These are phyloP conservation scores for Venturia canescens DNA, from an alignment of 1,140 invertebrate genomes.

Conservation along the genomic window DNA sequence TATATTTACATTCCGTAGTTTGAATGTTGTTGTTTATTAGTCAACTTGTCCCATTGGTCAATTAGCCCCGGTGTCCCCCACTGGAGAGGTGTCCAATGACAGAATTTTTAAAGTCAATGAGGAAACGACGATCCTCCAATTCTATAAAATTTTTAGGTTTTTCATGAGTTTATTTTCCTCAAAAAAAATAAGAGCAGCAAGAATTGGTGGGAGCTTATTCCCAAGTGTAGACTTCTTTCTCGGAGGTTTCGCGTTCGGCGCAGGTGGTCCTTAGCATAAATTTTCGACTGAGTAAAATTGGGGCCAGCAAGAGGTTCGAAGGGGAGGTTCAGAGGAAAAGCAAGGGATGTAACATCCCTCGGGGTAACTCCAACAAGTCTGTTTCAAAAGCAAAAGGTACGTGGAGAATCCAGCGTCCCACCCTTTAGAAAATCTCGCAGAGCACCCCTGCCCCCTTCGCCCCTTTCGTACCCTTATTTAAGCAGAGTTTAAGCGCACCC, in stretches of 20 bases:
- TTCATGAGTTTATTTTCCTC: background rate
- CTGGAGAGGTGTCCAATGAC: no score
- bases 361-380: slow-evolving; percentile 3
- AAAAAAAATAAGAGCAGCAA: background rate
- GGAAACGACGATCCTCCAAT: background rate
- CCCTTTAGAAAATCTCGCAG: slow-evolving; percentile 7
- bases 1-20: no score
- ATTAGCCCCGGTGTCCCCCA: no score
- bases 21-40: no score
- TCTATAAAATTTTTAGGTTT: background rate
- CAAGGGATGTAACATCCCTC: slow-evolving; percentile 8
- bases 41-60: no score
- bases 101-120: background rate
- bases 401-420: slow-evolving; percentile 21
- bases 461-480: slow-evolving; percentile 55
- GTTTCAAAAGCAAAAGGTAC: slow-evolving; percentile 19
- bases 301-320: background rate
- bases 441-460: background rate
- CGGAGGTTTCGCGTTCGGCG: slow-evolving; percentile 43
- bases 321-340: background rate
- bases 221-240: slow-evolving; percentile 33
- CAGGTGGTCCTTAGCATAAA: slow-evolving; percentile 59
- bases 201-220: background rate
- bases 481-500: slow-evolving; percentile 62
- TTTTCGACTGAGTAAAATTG: slow-evolving; percentile 46